Conservation (phyloP, 2,888 invertebrate genomes). For the Drosophila barbarae region DNA sequence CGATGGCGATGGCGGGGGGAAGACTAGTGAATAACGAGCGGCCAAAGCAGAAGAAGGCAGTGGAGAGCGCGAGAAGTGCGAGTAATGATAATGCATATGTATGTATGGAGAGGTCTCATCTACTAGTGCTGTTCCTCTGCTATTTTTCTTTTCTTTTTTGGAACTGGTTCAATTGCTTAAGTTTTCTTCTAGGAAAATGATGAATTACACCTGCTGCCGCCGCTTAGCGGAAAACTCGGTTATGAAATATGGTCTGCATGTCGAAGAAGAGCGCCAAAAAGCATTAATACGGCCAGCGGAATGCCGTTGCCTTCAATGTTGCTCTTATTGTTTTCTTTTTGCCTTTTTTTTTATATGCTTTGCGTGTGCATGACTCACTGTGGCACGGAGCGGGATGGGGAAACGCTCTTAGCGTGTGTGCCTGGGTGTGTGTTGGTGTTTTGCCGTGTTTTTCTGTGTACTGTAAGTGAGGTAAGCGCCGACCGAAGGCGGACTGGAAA, state of each 20-base stretch:
- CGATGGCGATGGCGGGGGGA: conserved; percentile 32
- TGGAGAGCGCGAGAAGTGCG: conserved; percentile 23
- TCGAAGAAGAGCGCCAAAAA: conserved; percentile 32
- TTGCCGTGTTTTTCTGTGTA: conserved; percentile 9
- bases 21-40: conserved; percentile 64
- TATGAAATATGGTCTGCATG: conserved; percentile 19
- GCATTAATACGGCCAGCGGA: conserved; percentile 19
- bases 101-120: conserved; percentile 11
- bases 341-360: conserved; percentile 38
- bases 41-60: conserved; percentile 38
- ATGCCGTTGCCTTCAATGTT: conserved; percentile 36
- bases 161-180: conserved; percentile 40
- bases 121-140: conserved; percentile 5
- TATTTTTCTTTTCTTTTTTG: conserved; percentile 5
- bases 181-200: conserved; percentile 33
- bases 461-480: conserved; percentile 38
- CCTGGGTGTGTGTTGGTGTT: conserved; percentile 1
- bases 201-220: conserved; percentile 23
- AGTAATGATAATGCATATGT: conserved; percentile 42
- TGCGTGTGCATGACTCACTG: conserved; percentile 69
- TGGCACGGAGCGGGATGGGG: conserved; percentile 47
- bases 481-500: conserved; percentile 40
- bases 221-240: conserved; percentile 28
- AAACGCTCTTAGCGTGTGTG: conserved; percentile 10
- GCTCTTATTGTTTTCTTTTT: conserved; percentile 34